These are phyloP conservation scores for Stegodyphus mimosarum DNA, from an alignment of 1,140 invertebrate genomes.

Conservation along the genomic window DNA sequence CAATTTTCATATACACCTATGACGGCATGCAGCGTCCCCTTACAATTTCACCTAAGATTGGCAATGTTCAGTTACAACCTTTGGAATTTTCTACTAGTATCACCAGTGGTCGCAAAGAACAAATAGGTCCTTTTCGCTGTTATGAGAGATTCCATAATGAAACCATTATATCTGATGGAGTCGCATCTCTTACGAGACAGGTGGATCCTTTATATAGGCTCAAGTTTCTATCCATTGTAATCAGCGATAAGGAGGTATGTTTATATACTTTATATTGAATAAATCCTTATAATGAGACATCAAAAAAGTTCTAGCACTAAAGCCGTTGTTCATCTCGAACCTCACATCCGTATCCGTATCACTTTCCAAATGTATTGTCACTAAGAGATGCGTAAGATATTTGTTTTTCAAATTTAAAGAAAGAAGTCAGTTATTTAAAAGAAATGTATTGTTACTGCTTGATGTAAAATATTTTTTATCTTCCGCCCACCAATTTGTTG, in stretches of 20 bases:
- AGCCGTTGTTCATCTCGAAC: too few species aligned
- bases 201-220: slow-evolving; percentile 61
- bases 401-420: too few species aligned
- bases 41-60: slow-evolving; percentile 57
- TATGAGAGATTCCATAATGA: slow-evolving; percentile 62
- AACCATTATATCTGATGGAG: slow-evolving; percentile 63
- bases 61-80: slow-evolving; percentile 70
- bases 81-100: slow-evolving; percentile 86
- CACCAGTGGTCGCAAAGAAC: slow-evolving; percentile 85
- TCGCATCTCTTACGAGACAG: slow-evolving; percentile 62
- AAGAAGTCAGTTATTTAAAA: too few species aligned
- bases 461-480: too few species aligned
- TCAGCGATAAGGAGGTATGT: slow-evolving; percentile 64
- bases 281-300: too few species aligned
- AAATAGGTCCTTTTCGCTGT: slow-evolving; percentile 82
- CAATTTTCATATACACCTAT: slow-evolving; percentile 89
- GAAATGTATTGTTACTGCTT: too few species aligned
- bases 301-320: too few species aligned
- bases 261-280: background rate
- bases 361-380: too few species aligned
- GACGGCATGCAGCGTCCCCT: slow-evolving; percentile 81
- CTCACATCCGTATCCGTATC: too few species aligned
- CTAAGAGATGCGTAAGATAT: too few species aligned
- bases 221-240: slow-evolving; percentile 61
- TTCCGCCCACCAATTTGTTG: too few species aligned